Conservation (phyloP, 2,888 invertebrate species). For the Isoperla grammatica region DNA sequence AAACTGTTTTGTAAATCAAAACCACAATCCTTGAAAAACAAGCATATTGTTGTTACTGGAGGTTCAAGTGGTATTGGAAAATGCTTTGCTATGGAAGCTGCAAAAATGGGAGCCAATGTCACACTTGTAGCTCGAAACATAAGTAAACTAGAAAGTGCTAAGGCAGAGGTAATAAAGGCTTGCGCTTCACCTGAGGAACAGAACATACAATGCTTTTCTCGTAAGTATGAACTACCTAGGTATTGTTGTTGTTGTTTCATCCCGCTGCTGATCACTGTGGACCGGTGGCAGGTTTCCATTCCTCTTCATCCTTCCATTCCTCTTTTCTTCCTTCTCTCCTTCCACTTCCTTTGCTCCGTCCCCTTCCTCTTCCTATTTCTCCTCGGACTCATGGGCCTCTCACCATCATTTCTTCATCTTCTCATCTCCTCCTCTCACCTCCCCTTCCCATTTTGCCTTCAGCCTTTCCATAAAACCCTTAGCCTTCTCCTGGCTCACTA, state of each 20-base stretch:
- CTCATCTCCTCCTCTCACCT: too few relatives aligned
- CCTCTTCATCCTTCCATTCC: too few relatives aligned
- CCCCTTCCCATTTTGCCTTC: too few relatives aligned
- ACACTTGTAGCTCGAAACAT: constrained; percentile 84
- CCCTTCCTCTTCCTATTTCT: neutral
- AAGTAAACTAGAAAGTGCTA: constrained; percentile 58
- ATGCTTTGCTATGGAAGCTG: constrained; percentile 70
- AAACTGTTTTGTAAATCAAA: neutral
- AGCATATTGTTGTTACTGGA: constrained; percentile 59
- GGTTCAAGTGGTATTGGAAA: constrained; percentile 96
- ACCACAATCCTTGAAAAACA: neutral
- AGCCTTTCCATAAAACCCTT: too few relatives aligned
- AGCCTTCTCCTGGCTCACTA: too few relatives aligned
- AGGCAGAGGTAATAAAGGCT: constrained; percentile 52
- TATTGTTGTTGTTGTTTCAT: neutral
- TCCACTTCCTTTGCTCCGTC: too few relatives aligned
- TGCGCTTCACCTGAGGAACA: constrained; percentile 47
- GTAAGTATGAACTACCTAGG: constrained; percentile 33
- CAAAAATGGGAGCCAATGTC: constrained; percentile 76
- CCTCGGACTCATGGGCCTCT: too few relatives aligned
- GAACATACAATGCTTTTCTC: constrained; percentile 55
- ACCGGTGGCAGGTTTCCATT: too few relatives aligned
- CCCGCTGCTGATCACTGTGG: too few relatives aligned
- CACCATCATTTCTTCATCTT: too few relatives aligned
- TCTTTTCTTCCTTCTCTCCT: too few relatives aligned